Conservation (phyloP, 1,140 invertebrate species). For the Magallana gigas region DNA sequence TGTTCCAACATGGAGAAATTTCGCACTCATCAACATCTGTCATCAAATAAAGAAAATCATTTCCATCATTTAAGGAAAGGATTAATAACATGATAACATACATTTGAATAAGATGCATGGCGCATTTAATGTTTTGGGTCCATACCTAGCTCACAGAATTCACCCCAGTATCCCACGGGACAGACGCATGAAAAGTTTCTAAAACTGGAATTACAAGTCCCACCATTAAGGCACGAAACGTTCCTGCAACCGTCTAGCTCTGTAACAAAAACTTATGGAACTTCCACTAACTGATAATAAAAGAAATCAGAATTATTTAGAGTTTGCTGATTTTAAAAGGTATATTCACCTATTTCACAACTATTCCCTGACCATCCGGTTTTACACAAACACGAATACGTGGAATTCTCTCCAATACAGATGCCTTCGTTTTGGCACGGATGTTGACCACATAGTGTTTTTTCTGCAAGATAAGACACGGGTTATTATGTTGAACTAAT, state of each 20-base stretch:
- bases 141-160: constrained; percentile 48
- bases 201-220: constrained; percentile 46
- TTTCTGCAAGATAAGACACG: background rate
- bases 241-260: constrained; percentile 30
- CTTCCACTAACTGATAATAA: too few species aligned
- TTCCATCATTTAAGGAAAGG: too few species aligned
- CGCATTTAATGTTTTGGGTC: background rate
- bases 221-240: constrained; percentile 79
- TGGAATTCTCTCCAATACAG: background rate
- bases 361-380: background rate
- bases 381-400: background rate
- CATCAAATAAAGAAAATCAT: background rate
- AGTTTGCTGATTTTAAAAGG: too few species aligned
- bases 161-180: constrained; percentile 40
- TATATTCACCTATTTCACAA: background rate
- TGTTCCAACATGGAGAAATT: background rate
- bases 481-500: too few species aligned
- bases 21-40: constrained; percentile 13
- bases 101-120: background rate
- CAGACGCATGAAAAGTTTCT: constrained; percentile 54
- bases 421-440: background rate
- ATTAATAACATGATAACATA: background rate
- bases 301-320: too few species aligned
- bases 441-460: background rate
- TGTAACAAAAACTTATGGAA: background rate